Percentiles rank a stretch among this genome's conserved stretches.
Evolutionary conservation across 2,888 invertebrate species (phyloP).

Genomic region (Prosopocoilus inquinatus): DNA sequence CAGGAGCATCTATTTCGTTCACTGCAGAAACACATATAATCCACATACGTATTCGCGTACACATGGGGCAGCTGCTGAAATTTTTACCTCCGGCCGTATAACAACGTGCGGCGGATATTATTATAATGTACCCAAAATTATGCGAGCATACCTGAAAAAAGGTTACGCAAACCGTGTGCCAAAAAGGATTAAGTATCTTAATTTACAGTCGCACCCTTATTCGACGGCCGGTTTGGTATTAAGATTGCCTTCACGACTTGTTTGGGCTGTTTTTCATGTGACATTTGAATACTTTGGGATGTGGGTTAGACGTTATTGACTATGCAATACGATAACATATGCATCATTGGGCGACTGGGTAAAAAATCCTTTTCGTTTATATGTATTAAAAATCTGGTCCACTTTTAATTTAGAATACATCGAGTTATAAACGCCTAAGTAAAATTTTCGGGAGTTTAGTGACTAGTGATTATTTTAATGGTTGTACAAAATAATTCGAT

Average conservation of each 20-base stretch:
- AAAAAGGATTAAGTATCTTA: constrained; percentile 40
- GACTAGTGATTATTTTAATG: too few relatives aligned
- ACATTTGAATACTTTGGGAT: constrained; percentile 38
- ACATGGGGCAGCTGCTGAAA: constrained; percentile 1
- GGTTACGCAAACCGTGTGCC: constrained; percentile 31
- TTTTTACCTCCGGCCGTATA: constrained; percentile 12
- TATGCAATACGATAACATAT: constrained; percentile 5
- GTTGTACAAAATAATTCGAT: too few relatives aligned
- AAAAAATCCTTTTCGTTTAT: too few relatives aligned
- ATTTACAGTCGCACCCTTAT: not conserved
- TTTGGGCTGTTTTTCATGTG: constrained; percentile 26
- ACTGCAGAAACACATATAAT: constrained; percentile 2
- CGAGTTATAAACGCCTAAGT: too few relatives aligned
- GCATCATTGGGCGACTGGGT: not conserved
- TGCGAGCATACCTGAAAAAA: constrained; percentile 39
- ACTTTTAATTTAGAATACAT: too few relatives aligned
- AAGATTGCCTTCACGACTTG: not conserved
- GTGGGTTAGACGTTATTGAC: constrained; percentile 26
- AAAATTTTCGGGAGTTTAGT: too few relatives aligned
- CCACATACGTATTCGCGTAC: not conserved
- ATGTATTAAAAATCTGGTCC: too few relatives aligned
- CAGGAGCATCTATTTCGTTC: constrained; percentile 13
- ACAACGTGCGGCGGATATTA: constrained; percentile 27
- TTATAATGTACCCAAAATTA: constrained; percentile 41
- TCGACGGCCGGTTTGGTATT: not conserved